phyloP scores from a whole-genome alignment of 2,113 vertebrate genomes.

The Circaetus cinerascens region DNA sequence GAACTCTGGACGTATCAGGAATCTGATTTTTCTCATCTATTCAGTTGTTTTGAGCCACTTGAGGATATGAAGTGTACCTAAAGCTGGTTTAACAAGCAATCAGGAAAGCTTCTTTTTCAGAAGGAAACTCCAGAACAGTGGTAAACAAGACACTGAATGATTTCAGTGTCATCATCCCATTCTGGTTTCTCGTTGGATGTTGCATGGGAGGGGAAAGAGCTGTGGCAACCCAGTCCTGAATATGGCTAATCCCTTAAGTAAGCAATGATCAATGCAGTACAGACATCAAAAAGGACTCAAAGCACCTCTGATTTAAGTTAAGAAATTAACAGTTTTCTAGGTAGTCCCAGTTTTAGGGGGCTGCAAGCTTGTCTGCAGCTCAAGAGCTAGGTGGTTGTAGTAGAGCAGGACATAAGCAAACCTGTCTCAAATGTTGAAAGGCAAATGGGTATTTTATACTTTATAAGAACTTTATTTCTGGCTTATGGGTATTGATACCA shows the following conservation, averaged over 20 bases:
- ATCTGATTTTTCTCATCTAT: background rate
- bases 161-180: background rate
- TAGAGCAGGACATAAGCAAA: background rate
- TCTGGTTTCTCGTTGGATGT: background rate
- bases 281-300: background rate
- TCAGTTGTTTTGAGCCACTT: background rate
- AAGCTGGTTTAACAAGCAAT: background rate
- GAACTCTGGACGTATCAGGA: background rate
- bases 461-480: background rate
- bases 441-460: background rate
- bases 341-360: background rate
- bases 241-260: background rate
- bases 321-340: background rate
- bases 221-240: background rate
- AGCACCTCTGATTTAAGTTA: background rate
- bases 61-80: background rate
- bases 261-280: background rate
- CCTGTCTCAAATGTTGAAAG: background rate
- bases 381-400: background rate
- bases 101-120: background rate
- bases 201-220: background rate
- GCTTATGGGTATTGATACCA: background rate
- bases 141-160: background rate
- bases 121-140: background rate
- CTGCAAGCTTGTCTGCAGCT: background rate